Percentiles rank a stretch among this genome's conserved stretches.
Evolutionary conservation across 2,888 invertebrate genomes (phyloP).

Genomic region (Crocallis elinguaria): DNA sequence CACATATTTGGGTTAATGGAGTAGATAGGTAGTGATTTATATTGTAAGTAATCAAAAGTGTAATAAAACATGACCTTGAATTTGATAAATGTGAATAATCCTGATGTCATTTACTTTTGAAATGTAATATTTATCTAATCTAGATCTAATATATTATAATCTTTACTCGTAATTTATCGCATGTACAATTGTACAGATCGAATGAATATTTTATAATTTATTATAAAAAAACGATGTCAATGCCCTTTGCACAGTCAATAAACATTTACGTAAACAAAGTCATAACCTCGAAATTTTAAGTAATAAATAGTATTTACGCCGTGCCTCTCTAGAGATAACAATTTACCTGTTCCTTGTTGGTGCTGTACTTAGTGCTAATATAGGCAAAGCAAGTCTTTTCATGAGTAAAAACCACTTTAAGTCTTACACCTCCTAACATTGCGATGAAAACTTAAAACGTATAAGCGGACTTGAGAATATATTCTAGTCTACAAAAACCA

Average conservation of each 20-base stretch:
- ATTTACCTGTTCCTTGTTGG: slow-evolving; percentile 75
- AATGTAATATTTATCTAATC: too few relatives aligned
- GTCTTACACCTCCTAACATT: slow-evolving; percentile 72
- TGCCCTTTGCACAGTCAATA: background rate
- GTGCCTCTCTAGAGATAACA: background rate
- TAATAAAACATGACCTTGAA: slow-evolving; percentile 1
- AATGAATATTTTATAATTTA: too few relatives aligned
- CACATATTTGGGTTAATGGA: too few relatives aligned
- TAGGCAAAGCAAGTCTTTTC: slow-evolving; percentile 78
- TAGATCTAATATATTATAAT: too few relatives aligned
- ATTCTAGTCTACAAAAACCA: too few relatives aligned
- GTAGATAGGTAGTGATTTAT: too few relatives aligned
- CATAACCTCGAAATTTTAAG: slow-evolving; percentile 39
- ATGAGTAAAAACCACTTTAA: slow-evolving; percentile 68
- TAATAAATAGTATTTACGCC: too few relatives aligned
- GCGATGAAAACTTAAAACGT: background rate
- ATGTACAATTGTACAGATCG: too few relatives aligned
- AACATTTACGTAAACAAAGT: slow-evolving; percentile 34
- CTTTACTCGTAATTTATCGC: too few relatives aligned
- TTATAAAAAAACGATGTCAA: too few relatives aligned
- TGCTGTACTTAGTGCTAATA: slow-evolving; percentile 75
- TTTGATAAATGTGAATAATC: background rate
- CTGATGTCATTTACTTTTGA: background rate
- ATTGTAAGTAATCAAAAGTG: too few relatives aligned
- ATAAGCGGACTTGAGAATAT: background rate